Percentiles rank a stretch among this genome's conserved stretches.
Evolutionary conservation across 2,797 vertebrate genomes (phyloP).

Genomic region (Sebastes goodei): DNA sequence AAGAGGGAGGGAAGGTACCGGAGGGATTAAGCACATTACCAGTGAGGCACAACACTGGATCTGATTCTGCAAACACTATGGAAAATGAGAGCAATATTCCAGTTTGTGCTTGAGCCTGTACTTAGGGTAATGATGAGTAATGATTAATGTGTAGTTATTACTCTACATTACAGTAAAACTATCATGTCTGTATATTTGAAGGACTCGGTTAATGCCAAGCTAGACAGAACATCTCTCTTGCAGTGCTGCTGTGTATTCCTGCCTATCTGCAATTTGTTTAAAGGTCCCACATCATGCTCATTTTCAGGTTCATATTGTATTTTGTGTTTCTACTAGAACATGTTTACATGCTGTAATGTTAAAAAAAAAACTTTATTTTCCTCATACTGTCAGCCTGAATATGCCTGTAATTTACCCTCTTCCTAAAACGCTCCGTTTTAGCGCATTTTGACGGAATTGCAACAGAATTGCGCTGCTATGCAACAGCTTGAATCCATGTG

Average conservation of each 20-base stretch:
- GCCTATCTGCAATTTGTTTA: too few species aligned
- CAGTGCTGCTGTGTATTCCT: not conserved
- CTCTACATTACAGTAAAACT: constrained; percentile 9
- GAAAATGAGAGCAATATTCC: constrained; percentile 54
- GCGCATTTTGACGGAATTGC: too few species aligned
- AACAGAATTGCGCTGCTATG: too few species aligned
- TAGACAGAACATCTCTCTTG: not conserved
- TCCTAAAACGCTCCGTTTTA: too few species aligned
- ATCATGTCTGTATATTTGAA: not conserved
- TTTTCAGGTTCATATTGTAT: too few species aligned
- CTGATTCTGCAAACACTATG: constrained; percentile 34
- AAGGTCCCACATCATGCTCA: too few species aligned
- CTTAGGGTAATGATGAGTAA: constrained; percentile 31
- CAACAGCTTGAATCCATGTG: too few species aligned
- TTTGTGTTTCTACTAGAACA: too few species aligned
- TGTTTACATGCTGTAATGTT: too few species aligned
- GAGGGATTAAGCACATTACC: constrained; percentile 36
- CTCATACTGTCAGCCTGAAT: too few species aligned
- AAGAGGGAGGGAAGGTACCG: constrained; percentile 11
- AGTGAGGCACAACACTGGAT: constrained; percentile 23
- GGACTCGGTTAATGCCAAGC: not conserved
- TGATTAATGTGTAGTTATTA: constrained; percentile 27
- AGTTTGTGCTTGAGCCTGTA: constrained; percentile 22
- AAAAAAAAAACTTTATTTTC: too few species aligned
- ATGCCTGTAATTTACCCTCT: too few species aligned